Base-by-base conservation (phyloP, 1,140 invertebrate species). In the Galleria mellonella region DNA sequence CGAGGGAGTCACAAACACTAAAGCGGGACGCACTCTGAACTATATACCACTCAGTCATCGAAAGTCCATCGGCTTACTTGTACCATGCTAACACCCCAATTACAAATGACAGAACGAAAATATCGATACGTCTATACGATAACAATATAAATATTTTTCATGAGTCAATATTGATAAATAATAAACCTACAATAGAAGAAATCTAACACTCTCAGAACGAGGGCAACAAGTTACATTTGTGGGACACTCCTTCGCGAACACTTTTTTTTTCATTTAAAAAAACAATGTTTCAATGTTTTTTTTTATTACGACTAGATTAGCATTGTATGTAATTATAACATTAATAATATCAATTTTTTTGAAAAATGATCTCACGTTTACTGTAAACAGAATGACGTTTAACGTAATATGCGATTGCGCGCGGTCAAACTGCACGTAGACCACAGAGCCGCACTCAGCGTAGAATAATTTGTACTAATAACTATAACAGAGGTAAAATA, bases 1-100 rank as follows among this genome's bases (percentile, higher is more conserved):
- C 58, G 64, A 67, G 57, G 55, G 58, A 62, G 55, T 69, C 62
- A 71, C 70, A 55, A 62, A 68, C 66, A 72, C 66, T 53, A 68
- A 79, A 78, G 75, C 73, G 48, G 68, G 59, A 78, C 70, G 69
- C 74, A 74, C 66, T 72, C 64, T 50, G 58, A 41, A 60, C 57
- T 54, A 51, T 62, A 58, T 55, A 64, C 62, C 71, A 69, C 62
- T 81, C 72, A 66, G 66, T 72, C 73, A 81, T 82, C 45, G 78
- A 84, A 83, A 84, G 81, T 84, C 74, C 81, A 84, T 81, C 81
- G 81, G 81, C 78, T 60, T 62, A 58, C 61, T 3, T 71, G 62
- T 76, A 53, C 53, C 62, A 71, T 68, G 60, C 71, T 78, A 79
- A 75, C 70, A 74, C 67, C 67, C 67, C 72, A 71, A 70, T 67